A percentile compares a stretch with the other conserved stretches of the same genome.
phyloP scores from a whole-genome alignment of 2,113 vertebrate species.

The Phyllostomus discolor region DNA sequence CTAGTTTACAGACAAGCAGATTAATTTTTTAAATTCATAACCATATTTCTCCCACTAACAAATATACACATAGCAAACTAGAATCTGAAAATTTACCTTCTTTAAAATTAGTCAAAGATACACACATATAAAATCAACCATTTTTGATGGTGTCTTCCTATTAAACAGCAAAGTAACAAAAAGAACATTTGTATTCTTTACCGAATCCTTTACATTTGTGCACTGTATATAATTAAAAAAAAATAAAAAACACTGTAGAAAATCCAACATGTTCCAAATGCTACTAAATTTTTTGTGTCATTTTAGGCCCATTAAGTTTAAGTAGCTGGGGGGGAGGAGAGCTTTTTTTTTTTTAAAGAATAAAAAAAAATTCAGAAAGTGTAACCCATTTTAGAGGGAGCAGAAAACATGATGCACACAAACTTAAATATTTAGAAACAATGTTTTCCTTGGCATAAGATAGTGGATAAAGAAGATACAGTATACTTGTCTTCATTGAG shows the following conservation, averaged over 20 bases:
- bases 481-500: not conserved
- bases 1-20: not conserved
- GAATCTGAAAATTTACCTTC: not conserved
- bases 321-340: not conserved
- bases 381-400: not conserved
- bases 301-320: not conserved
- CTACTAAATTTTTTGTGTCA: not conserved
- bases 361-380: slow-evolving; percentile 12
- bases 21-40: not conserved
- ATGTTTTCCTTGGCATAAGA: not conserved
- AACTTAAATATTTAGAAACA: not conserved
- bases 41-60: not conserved
- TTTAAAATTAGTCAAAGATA: slow-evolving; percentile 11
- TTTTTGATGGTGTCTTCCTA: not conserved
- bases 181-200: not conserved
- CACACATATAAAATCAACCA: not conserved
- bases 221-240: not conserved
- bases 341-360: not conserved
- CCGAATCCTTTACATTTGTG: not conserved
- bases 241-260: not conserved
- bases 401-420: not conserved
- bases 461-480: not conserved
- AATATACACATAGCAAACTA: slow-evolving; percentile 5
- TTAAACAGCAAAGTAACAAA: not conserved
- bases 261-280: not conserved